These are phyloP conservation scores for Thymelicus acteon DNA, from an alignment of 2,888 invertebrate genomes.

Conservation along the genomic window DNA sequence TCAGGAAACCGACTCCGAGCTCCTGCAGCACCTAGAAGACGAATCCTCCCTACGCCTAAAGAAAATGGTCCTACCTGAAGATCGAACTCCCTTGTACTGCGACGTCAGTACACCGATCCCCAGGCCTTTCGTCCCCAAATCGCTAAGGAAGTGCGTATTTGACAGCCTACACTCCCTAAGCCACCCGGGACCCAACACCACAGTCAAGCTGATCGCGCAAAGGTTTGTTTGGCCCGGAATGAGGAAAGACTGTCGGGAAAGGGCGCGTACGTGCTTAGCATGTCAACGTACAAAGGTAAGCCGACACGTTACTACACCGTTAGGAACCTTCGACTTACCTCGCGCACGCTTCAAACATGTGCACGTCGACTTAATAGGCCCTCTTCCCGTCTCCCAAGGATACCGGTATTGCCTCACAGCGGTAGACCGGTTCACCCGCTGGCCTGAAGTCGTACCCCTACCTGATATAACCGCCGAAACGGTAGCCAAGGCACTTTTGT, in stretches of 20 bases:
- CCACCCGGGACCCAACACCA: conserved; percentile 27
- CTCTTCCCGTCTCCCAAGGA: conserved; percentile 41
- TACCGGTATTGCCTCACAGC: conserved; percentile 47
- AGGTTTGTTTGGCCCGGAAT: conserved; percentile 62
- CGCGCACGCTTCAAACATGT: conserved; percentile 40
- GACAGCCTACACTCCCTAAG: conserved; percentile 8
- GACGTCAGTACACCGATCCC: not conserved
- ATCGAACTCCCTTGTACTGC: not conserved
- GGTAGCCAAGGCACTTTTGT: conserved; percentile 54
- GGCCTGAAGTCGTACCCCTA: conserved; percentile 55
- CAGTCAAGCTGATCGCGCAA: conserved; percentile 46
- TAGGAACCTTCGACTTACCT: conserved; percentile 47
- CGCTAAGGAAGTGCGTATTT: not conserved
- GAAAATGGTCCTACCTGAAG: not conserved
- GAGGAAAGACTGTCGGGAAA: conserved; percentile 51
- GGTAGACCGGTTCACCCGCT: conserved; percentile 54
- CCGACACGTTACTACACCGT: conserved; percentile 46
- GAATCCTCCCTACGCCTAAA: not conserved
- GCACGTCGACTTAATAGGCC: conserved; percentile 52
- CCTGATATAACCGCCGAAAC: conserved; percentile 57
- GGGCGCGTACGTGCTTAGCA: conserved; percentile 51
- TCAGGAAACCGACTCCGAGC: not conserved
- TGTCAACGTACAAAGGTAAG: conserved; percentile 58
- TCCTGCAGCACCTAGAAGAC: not conserved
- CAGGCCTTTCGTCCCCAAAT: conserved; percentile 3